These are phyloP conservation scores for Nothoprocta pentlandii DNA, from an alignment of 2,113 vertebrate species.

Conservation along the genomic window DNA sequence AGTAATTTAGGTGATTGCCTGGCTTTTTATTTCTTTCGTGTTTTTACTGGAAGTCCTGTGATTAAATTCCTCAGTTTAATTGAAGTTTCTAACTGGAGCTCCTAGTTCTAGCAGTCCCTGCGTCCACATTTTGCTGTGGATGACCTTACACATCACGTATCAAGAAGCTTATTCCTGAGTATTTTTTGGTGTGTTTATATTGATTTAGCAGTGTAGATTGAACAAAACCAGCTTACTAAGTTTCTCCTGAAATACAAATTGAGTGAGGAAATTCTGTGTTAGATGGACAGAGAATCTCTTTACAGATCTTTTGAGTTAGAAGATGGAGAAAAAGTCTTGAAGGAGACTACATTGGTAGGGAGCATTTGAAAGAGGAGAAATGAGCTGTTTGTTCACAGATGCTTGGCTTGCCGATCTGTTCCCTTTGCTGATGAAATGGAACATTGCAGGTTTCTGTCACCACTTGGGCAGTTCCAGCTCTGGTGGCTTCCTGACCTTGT, in stretches of 20 bases:
- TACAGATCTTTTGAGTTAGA: background rate
- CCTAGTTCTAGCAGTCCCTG: background rate
- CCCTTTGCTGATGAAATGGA: background rate
- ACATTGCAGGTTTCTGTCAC: background rate
- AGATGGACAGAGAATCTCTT: background rate
- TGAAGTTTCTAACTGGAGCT: background rate
- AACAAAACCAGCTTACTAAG: background rate
- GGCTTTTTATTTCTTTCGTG: background rate
- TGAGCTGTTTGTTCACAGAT: background rate
- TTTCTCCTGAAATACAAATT: background rate
- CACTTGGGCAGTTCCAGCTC: background rate
- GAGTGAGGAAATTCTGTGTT: background rate
- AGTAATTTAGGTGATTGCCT: background rate
- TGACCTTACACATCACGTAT: background rate
- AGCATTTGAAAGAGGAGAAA: background rate
- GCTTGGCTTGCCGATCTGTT: background rate
- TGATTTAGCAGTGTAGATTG: background rate
- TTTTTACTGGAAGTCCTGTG: background rate
- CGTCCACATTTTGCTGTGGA: background rate
- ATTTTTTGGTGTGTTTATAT: background rate
- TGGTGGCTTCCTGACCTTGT: background rate
- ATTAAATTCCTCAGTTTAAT: background rate
- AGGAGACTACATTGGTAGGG: background rate
- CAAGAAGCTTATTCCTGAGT: background rate
- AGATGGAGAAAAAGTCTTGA: background rate